Base-by-base conservation (phyloP, 2,888 invertebrate species). In the Drosophila flavopinicola region DNA sequence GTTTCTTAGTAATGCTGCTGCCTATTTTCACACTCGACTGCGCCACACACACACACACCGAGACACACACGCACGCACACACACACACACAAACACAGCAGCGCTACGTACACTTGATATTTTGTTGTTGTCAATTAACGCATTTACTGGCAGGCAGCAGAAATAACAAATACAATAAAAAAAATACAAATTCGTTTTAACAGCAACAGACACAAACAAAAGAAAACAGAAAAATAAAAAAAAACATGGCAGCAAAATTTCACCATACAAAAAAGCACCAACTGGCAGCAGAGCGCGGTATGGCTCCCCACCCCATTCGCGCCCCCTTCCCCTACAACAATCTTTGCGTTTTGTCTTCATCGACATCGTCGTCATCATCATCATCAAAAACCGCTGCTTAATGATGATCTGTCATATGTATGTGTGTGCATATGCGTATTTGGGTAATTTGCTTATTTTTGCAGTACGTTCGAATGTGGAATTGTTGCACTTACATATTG, bases 171-270 rank as follows among this genome's bases (percentile, higher is more conserved):
- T 53, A 75, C 49, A 64, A 53, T 44, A 58, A n/a, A n/a, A n/a
- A 56, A 59, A 56, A 59, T 49, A 71, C 38, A 61, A 67, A 67
- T 58, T 73, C 57, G 48, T 73, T 73, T 73, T 56, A 64, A 56
- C 65, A 66, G 64, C 54, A 63, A 58, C 68, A 63, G 52, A 61
- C 72, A 71, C 70, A 45, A 61, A 74, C 37, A 53, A 64, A 59
- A 58, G 42, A 66, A 63, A 63, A 68, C 45, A 48, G 29, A 20
- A 20, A 20, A 20, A 20, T 20, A 57, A 69, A 65, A 73, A 61
- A 70, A 80, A 80, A 80, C 70, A 84, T 78, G 78, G 82, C 82
- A 77, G 78, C 72, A 66, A 65, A 79, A 84, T 80, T 79, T 79
- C 80, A 77, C 79, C 80, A 79, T 57, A 68, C 56, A 72, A 54